These are phyloP conservation scores for Mormyrus proboscirostris DNA, from an alignment of 2,797 vertebrate species.

Conservation along the genomic window DNA sequence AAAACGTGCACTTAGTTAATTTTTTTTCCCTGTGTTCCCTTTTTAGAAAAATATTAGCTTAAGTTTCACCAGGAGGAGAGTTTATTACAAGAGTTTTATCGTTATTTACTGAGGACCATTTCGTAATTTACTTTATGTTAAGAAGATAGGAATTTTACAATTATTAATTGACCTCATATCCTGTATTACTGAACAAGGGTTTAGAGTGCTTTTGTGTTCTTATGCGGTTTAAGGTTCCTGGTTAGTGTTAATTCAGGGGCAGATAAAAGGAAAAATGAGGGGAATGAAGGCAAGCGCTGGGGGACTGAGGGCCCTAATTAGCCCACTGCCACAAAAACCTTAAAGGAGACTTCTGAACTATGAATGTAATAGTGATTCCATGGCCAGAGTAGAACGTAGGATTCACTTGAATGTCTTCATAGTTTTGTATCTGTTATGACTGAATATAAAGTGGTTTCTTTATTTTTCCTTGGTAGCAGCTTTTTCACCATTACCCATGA, in stretches of 20 bases:
- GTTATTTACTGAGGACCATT: background rate
- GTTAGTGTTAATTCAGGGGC: background rate
- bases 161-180: background rate
- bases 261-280: background rate
- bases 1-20: background rate
- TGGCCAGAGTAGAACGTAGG: background rate
- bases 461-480: conserved; percentile 13
- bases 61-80: background rate
- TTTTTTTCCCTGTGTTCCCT: background rate
- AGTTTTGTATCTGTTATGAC: background rate
- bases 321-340: background rate
- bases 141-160: background rate
- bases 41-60: conserved; percentile 1
- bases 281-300: background rate
- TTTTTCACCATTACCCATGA: conserved; percentile 16
- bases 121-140: background rate
- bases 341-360: conserved; percentile 1
- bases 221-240: background rate
- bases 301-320: background rate
- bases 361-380: background rate
- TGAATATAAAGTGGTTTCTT: background rate
- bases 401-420: conserved; percentile 21
- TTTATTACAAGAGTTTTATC: conserved; percentile 1
- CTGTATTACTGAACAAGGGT: background rate
- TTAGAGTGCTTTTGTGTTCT: background rate